phyloP scores from a whole-genome alignment of 2,797 vertebrate genomes.

The Phataginus tetradactyla region DNA sequence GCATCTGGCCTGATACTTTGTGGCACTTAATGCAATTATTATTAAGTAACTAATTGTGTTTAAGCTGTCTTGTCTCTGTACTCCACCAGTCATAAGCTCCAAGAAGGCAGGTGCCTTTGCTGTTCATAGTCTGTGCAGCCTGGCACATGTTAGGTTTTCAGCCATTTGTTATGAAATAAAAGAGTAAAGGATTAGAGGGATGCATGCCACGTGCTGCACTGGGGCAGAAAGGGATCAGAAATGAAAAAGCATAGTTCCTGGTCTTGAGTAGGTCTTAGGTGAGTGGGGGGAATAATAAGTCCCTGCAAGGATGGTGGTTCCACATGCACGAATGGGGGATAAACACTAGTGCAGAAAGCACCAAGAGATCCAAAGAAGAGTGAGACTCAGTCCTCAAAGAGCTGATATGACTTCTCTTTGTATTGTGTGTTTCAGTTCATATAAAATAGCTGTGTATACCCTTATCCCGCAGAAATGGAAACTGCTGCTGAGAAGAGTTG shows the following conservation, averaged over 20 bases:
- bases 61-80: background rate
- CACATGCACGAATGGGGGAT: background rate
- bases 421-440: background rate
- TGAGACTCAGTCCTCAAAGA: background rate
- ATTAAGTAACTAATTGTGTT: background rate
- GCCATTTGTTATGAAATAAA: slow-evolving; percentile 40
- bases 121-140: background rate
- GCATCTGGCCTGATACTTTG: background rate
- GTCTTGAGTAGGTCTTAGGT: background rate
- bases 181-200: background rate
- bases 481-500: background rate
- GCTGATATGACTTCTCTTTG: background rate
- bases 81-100: background rate
- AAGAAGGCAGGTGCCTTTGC: background rate
- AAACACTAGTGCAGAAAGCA: background rate
- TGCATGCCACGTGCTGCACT: background rate
- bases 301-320: background rate
- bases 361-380: background rate
- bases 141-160: background rate
- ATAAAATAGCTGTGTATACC: background rate
- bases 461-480: background rate
- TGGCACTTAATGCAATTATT: background rate
- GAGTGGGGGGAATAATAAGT: background rate
- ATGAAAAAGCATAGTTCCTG: background rate
- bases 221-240: background rate